Conservation (phyloP, 2,113 vertebrate species). For the Lampris incognitus region DNA sequence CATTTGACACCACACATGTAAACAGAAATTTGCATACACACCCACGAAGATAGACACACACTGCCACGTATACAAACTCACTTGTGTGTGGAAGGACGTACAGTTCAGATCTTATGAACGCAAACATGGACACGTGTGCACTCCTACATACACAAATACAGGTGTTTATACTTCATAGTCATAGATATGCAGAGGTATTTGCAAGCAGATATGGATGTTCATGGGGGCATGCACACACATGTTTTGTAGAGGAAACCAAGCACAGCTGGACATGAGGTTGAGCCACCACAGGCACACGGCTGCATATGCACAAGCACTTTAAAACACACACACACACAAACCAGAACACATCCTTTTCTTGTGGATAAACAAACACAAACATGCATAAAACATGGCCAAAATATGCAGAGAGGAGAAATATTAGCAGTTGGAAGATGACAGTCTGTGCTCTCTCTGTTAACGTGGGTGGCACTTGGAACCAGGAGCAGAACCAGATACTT, state of each 20-base stretch:
- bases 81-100: not conserved
- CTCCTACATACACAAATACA: too few relatives aligned
- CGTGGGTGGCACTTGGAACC: not conserved
- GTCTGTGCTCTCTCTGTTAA: not conserved
- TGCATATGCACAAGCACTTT: conserved; percentile 8
- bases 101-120: too few relatives aligned
- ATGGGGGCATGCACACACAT: too few relatives aligned
- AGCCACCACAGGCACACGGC: too few relatives aligned
- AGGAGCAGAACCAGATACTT: not conserved
- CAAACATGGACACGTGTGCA: too few relatives aligned
- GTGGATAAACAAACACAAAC: not conserved
- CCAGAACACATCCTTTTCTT: not conserved
- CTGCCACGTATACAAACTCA: not conserved
- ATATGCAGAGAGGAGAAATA: conserved; percentile 45
- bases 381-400: conserved; percentile 41
- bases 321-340: conserved; percentile 6
- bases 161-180: too few relatives aligned
- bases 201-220: too few relatives aligned
- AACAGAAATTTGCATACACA: not conserved
- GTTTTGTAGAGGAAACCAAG: not conserved
- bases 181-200: not conserved
- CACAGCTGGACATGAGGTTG: conserved; percentile 6
- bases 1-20: too few relatives aligned
- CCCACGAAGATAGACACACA: not conserved
- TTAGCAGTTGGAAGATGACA: conserved; percentile 43